phyloP scores from a whole-genome alignment of 2,797 vertebrate species.

The Ptychadena robeensis region DNA sequence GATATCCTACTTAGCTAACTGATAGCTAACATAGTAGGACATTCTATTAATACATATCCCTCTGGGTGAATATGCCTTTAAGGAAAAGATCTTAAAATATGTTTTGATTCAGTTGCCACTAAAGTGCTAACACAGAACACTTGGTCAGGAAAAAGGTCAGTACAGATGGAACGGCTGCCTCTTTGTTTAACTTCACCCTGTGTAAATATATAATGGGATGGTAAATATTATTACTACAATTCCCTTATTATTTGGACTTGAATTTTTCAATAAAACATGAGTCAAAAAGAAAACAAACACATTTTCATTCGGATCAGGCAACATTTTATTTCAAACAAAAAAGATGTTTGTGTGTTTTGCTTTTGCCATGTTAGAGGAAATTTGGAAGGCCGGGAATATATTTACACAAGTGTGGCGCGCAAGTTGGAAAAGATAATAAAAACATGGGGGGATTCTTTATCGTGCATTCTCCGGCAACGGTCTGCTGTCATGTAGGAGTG shows the following conservation, averaged over 20 bases:
- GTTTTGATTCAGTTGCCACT: constrained; percentile 16
- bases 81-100: not conserved
- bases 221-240: constrained; percentile 59
- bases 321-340: constrained; percentile 47
- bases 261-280: constrained; percentile 56
- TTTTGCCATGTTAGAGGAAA: constrained; percentile 42
- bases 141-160: constrained; percentile 51
- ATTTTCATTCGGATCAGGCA: constrained; percentile 36
- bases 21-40: not conserved
- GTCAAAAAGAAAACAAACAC: constrained; percentile 56
- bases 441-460: constrained; percentile 24
- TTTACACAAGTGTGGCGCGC: constrained; percentile 44
- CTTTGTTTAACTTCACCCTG: constrained; percentile 55
- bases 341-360: constrained; percentile 44
- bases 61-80: not conserved
- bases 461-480: constrained; percentile 24
- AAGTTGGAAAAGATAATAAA: constrained; percentile 13
- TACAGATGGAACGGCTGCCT: constrained; percentile 43
- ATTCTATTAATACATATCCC: not conserved
- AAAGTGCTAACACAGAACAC: constrained; percentile 55
- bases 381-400: constrained; percentile 49
- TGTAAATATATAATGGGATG: constrained; percentile 57
- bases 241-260: constrained; percentile 51
- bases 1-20: not conserved
- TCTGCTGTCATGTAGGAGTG: constrained; percentile 28